These are phyloP conservation scores for Vireo altiloquus DNA, from an alignment of 2,113 vertebrate genomes.

Conservation along the genomic window DNA sequence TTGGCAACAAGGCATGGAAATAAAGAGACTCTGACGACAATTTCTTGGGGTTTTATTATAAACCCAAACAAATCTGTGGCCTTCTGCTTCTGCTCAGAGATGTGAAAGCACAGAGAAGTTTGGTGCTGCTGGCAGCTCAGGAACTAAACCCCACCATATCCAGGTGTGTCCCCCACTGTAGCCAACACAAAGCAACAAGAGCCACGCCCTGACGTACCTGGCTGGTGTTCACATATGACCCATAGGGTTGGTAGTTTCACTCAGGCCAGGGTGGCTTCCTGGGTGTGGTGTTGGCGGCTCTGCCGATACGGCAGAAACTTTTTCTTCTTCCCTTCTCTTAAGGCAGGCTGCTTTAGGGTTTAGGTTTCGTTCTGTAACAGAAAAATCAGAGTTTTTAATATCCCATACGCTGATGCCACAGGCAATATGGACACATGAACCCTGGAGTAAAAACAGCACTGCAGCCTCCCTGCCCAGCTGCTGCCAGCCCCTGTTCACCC, in stretches of 20 bases:
- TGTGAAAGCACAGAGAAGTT: neutral
- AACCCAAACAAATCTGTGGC: neutral
- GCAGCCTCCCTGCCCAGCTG: neutral
- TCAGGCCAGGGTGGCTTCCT: slow-evolving; percentile 88
- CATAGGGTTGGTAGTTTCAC: slow-evolving; percentile 96
- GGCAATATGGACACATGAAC: neutral
- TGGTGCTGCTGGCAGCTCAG: neutral
- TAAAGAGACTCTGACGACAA: neutral
- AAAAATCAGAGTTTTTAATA: neutral
- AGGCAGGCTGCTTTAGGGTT: slow-evolving; percentile 99
- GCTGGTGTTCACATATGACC: slow-evolving; percentile 90
- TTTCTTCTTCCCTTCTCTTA: slow-evolving; percentile 98
- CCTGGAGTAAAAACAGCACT: neutral
- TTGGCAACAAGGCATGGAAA: neutral
- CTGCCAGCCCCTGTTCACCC: neutral
- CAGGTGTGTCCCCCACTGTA: fast-evolving
- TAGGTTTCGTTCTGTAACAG: slow-evolving; percentile 88
- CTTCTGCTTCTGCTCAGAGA: neutral
- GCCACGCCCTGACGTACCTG: slow-evolving; percentile 20
- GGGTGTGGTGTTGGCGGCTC: slow-evolving; percentile 87
- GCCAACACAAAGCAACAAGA: neutral
- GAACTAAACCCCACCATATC: fast-evolving
- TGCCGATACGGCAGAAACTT: slow-evolving; percentile 90
- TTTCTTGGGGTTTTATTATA: neutral
- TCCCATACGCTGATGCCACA: fast-evolving